Percentiles rank a stretch among this genome's conserved stretches.
phyloP scores from a whole-genome alignment of 2,888 invertebrate genomes.

The Creontiades dilutus region DNA sequence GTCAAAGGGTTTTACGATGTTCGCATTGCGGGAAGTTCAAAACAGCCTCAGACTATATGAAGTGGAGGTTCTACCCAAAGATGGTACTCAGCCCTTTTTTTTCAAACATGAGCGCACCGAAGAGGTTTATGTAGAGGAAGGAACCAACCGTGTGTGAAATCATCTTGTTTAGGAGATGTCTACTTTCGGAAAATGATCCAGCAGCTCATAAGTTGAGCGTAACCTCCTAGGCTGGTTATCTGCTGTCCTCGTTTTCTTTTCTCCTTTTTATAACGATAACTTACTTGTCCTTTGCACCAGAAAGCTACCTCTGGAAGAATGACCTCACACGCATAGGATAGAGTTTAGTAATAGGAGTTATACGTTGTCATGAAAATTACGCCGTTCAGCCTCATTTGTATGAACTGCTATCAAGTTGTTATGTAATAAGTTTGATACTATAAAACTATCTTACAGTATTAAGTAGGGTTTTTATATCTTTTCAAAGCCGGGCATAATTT shows the following conservation, averaged over 20 bases:
- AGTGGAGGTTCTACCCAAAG: slow-evolving; percentile 18
- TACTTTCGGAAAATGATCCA: slow-evolving; percentile 34
- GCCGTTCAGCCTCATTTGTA: too few species aligned
- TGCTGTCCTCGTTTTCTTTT: background rate
- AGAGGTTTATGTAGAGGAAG: slow-evolving; percentile 43
- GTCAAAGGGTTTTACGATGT: slow-evolving; percentile 49
- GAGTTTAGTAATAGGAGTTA: too few species aligned
- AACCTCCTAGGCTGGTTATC: background rate
- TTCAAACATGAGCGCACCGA: background rate
- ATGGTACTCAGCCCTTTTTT: background rate
- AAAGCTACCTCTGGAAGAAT: too few species aligned
- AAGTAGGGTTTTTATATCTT: too few species aligned
- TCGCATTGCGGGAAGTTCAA: slow-evolving; percentile 52
- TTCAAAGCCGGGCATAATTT: too few species aligned
- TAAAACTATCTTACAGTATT: too few species aligned
- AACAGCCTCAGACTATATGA: background rate
- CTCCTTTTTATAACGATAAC: background rate
- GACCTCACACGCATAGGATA: too few species aligned
- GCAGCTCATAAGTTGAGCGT: background rate
- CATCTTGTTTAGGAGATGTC: slow-evolving; percentile 64
- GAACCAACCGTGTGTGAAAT: slow-evolving; percentile 57
- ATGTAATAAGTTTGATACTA: too few species aligned
- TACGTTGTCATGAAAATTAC: too few species aligned
- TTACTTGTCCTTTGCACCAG: background rate
- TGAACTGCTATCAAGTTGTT: too few species aligned